These are phyloP conservation scores for Gobio gobio DNA, from an alignment of 2,113 vertebrate species.

Conservation along the genomic window DNA sequence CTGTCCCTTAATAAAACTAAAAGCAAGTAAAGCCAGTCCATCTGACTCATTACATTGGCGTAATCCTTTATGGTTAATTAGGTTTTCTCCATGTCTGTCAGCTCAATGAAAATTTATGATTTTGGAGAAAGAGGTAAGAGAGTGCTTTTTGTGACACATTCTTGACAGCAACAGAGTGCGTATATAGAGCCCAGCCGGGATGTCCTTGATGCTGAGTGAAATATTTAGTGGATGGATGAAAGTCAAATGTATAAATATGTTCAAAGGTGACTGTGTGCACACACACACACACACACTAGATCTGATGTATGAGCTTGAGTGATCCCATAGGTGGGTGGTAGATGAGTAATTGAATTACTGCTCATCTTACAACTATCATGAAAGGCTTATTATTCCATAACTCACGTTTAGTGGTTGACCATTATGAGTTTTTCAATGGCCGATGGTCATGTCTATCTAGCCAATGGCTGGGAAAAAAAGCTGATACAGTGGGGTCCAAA, in stretches of 20 bases:
- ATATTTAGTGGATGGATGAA: slow-evolving; percentile 55
- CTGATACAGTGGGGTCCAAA: background rate
- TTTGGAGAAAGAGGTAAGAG: slow-evolving; percentile 43
- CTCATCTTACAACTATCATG: background rate
- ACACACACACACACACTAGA: slow-evolving; percentile 30
- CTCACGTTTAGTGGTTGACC: background rate
- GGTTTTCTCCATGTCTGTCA: slow-evolving; percentile 54
- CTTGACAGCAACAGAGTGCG: slow-evolving; percentile 35
- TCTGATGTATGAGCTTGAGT: background rate
- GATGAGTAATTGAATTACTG: background rate
- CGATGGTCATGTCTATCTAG: background rate
- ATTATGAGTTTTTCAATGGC: background rate
- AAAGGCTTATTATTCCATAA: slow-evolving; percentile 23
- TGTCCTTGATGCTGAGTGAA: slow-evolving; percentile 41
- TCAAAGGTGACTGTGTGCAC: slow-evolving; percentile 54
- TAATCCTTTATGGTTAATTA: slow-evolving; percentile 71
- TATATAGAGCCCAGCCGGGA: background rate
- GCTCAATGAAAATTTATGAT: slow-evolving; percentile 61
- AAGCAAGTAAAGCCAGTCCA: slow-evolving; percentile 64
- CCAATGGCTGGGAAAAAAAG: background rate
- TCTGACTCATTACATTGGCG: slow-evolving; percentile 61
- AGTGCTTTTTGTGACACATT: slow-evolving; percentile 35
- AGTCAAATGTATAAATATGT: slow-evolving; percentile 53
- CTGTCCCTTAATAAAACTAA: slow-evolving; percentile 68
- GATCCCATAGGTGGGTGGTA: slow-evolving; percentile 18